Evolutionary conservation across 2,113 vertebrate genomes (phyloP).

Genomic region (human (Homo sapiens)): GRCh38 chr14:64249501-64250000

Average conservation of each 20-base stretch:
- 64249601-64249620: slow-evolving; percentile 95
- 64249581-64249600: slow-evolving; percentile 97
- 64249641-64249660: slow-evolving; percentile 99
- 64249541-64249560: slow-evolving; percentile 99
- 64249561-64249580: slow-evolving; percentile 98
- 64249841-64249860: background rate
- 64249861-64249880: background rate
- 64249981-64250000: background rate
- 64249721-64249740: background rate
- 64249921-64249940: background rate
- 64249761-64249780: background rate
- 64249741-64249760: background rate
- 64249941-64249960: background rate
- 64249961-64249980: background rate
- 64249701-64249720: slow-evolving; percentile 57
- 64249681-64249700: slow-evolving; percentile 79
- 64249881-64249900: background rate
- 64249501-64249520: background rate
- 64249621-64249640: slow-evolving; percentile 97
- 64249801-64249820: background rate
- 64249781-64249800: background rate
- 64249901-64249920: background rate
- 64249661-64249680: slow-evolving; percentile 97
- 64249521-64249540: slow-evolving; percentile 52
- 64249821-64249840: background rate